Evolutionary conservation across 1,140 invertebrate species (phyloP).

Genomic region (Eumeta japonica): DNA sequence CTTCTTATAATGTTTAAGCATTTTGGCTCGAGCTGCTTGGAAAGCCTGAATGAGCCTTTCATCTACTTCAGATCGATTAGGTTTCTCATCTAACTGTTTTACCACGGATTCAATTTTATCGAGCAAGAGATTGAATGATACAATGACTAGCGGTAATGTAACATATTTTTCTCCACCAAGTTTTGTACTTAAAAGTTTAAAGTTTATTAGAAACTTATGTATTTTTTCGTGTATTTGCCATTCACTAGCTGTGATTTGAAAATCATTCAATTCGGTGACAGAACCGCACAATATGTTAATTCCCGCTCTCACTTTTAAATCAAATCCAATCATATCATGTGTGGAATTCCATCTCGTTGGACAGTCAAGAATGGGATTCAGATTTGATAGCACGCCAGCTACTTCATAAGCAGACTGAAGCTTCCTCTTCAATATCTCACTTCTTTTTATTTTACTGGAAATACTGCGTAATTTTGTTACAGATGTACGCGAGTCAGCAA

Average conservation of each 20-base stretch:
- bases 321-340: constrained; percentile 9
- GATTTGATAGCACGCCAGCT: constrained; percentile 12
- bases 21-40: constrained; percentile 31
- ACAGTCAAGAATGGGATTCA: constrained; percentile 10
- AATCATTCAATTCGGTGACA: constrained; percentile 22
- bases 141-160: constrained; percentile 25
- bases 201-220: constrained; percentile 27
- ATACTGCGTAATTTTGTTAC: constrained; percentile 19
- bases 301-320: constrained; percentile 13
- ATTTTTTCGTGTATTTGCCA: constrained; percentile 22
- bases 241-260: constrained; percentile 21
- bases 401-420: constrained; percentile 24
- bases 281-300: constrained; percentile 20
- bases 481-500: constrained; percentile 22
- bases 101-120: constrained; percentile 31
- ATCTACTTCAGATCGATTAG: constrained; percentile 24
- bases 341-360: constrained; percentile 16
- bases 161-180: constrained; percentile 32
- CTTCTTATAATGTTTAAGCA: constrained; percentile 31
- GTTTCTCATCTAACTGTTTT: constrained; percentile 21
- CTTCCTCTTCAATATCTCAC: constrained; percentile 21
- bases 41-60: constrained; percentile 26
- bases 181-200: constrained; percentile 23
- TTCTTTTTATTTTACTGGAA: constrained; percentile 26
- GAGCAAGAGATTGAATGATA: constrained; percentile 30